Conservation (phyloP, 2,113 vertebrate species). For the Thamnaconus septentrionalis region DNA sequence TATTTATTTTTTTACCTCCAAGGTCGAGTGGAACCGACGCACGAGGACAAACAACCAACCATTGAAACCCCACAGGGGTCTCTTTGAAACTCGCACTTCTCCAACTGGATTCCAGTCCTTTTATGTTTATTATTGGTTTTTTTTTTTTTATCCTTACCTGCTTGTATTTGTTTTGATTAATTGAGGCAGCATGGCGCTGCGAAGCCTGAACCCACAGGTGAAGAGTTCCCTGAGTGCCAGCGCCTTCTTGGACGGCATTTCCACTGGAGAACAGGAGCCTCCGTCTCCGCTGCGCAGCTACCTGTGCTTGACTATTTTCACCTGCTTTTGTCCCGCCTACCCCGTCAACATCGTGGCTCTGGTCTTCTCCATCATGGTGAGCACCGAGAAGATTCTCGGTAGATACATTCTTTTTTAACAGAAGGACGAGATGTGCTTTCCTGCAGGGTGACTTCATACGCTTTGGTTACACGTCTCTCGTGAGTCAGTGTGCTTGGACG, state of each 20-base stretch:
- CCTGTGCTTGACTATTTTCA: slow-evolving; percentile 82
- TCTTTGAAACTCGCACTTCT: too few species aligned
- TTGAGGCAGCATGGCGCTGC: slow-evolving; percentile 76
- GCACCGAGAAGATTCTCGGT: slow-evolving; percentile 28
- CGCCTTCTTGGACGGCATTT: slow-evolving; percentile 66
- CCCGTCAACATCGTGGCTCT: slow-evolving; percentile 89
- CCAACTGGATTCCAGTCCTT: background rate
- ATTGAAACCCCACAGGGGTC: too few species aligned
- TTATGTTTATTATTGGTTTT: background rate
- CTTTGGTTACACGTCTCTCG: slow-evolving; percentile 7
- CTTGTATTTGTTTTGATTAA: background rate
- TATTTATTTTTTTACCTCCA: slow-evolving; percentile 17
- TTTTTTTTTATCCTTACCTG: background rate
- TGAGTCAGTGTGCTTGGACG: slow-evolving; percentile 7
- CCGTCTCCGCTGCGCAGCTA: slow-evolving; percentile 78
- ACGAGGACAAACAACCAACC: background rate
- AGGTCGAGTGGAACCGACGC: slow-evolving; percentile 9
- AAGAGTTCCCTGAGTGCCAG: slow-evolving; percentile 80
- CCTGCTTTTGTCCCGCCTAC: slow-evolving; percentile 90
- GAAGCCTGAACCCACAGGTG: slow-evolving; percentile 62
- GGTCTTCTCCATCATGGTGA: slow-evolving; percentile 88
- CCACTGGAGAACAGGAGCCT: slow-evolving; percentile 72
- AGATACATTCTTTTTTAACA: background rate
- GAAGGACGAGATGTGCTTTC: background rate
- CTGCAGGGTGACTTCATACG: too few species aligned